Percentiles rank a stretch among this genome's conserved stretches.
These are phyloP conservation scores for Tupiocoris notatus DNA, from an alignment of 2,888 invertebrate genomes.

Conservation along the genomic window DNA sequence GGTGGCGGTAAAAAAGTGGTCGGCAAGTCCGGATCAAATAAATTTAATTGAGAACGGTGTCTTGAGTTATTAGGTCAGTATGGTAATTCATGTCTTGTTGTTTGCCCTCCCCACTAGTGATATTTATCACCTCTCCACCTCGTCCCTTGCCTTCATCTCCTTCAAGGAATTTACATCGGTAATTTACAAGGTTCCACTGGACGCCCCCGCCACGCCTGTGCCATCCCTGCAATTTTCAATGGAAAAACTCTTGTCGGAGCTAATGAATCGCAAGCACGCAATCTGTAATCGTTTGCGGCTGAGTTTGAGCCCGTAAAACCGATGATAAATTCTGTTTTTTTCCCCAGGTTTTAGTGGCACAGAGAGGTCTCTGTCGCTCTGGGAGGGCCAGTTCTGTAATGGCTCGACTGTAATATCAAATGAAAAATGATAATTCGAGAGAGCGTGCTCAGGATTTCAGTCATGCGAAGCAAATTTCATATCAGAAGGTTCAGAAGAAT, in stretches of 20 bases:
- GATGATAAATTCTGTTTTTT: constrained; percentile 17
- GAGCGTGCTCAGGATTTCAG: neutral
- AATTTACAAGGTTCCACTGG: constrained; percentile 15
- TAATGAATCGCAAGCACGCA: constrained; percentile 28
- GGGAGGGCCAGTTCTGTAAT: too few species aligned
- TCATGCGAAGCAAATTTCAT: neutral
- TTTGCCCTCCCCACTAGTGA: constrained; percentile 17
- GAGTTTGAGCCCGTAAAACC: neutral
- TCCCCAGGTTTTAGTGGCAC: neutral
- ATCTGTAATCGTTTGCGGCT: constrained; percentile 15
- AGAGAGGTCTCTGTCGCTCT: neutral
- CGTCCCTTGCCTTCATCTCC: neutral
- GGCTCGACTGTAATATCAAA: neutral
- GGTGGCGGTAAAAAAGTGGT: neutral
- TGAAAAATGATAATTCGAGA: neutral
- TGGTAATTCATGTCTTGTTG: constrained; percentile 23
- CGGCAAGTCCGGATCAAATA: constrained; percentile 9
- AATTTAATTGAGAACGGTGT: constrained; percentile 18
- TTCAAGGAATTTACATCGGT: constrained; percentile 15
- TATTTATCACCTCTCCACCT: constrained; percentile 6
- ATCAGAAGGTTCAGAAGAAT: neutral
- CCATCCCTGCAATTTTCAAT: constrained; percentile 18
- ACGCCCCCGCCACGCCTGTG: neutral
- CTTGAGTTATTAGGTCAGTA: constrained; percentile 29
- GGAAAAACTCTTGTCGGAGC: constrained; percentile 24